phyloP scores from a whole-genome alignment of 2,797 vertebrate genomes.

The Coilia nasus region DNA sequence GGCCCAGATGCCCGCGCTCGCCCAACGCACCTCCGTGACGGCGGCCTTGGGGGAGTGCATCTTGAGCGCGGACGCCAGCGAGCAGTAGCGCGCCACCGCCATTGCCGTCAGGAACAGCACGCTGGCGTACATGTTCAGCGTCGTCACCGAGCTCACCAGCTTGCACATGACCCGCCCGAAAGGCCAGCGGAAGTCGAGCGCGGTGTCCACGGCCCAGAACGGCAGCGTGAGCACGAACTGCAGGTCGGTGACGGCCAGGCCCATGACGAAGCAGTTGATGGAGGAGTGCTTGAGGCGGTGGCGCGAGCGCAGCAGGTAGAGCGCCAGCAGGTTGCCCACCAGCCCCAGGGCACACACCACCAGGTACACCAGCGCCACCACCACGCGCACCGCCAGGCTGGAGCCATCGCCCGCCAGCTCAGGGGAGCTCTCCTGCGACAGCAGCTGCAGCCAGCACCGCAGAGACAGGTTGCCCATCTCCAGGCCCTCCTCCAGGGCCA shows the following conservation, averaged over 20 bases:
- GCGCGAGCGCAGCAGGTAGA: conserved; percentile 74
- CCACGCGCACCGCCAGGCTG: conserved; percentile 70
- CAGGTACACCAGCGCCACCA: conserved; percentile 76
- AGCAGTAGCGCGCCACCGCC: conserved; percentile 76
- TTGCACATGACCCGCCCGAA: conserved; percentile 77
- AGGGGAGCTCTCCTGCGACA: conserved; percentile 69
- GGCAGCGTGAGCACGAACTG: conserved; percentile 78
- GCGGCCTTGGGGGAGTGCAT: conserved; percentile 64
- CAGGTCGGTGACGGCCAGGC: conserved; percentile 73
- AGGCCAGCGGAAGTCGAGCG: conserved; percentile 79
- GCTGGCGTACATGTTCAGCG: conserved; percentile 80
- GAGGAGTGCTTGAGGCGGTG: conserved; percentile 67
- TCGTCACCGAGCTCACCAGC: conserved; percentile 76
- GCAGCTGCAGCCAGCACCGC: conserved; percentile 78
- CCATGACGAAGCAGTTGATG: conserved; percentile 76
- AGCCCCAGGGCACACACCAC: conserved; percentile 78
- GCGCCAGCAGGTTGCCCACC: conserved; percentile 77
- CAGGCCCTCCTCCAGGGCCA: conserved; percentile 62
- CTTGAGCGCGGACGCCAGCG: conserved; percentile 71
- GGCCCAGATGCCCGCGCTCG: conserved; percentile 73
- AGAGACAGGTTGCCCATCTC: conserved; percentile 69
- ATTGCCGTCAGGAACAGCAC: conserved; percentile 79
- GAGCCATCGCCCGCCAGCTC: conserved; percentile 72
- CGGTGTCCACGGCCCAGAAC: conserved; percentile 76
- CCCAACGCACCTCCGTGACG: conserved; percentile 66